These are phyloP conservation scores for Ommatoiulus sabulosus DNA, from an alignment of 2,888 invertebrate species.

Conservation along the genomic window DNA sequence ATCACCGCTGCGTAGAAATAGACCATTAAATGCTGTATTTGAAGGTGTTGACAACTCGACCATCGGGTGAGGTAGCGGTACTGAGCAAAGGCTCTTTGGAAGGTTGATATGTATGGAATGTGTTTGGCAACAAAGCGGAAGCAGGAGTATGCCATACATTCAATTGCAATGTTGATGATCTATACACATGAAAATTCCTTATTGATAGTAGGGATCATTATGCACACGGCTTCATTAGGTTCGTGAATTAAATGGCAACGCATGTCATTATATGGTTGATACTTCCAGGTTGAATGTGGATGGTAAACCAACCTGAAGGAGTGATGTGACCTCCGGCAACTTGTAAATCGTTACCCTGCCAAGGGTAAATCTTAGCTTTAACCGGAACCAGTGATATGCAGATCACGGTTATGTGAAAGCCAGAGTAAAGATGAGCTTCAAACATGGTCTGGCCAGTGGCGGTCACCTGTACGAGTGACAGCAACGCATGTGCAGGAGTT, in stretches of 20 bases:
- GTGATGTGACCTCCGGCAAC: neutral
- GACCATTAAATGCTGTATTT: too few species aligned
- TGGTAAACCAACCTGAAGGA: conserved; percentile 47
- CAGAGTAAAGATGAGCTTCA: neutral
- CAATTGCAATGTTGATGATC: neutral
- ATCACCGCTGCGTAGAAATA: neutral
- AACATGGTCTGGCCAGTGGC: neutral
- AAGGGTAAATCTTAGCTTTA: neutral
- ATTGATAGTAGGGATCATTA: conserved; percentile 12
- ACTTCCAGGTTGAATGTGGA: neutral
- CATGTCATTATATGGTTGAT: conserved; percentile 49
- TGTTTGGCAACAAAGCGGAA: neutral
- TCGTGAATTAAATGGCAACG: neutral
- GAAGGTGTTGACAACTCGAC: too few species aligned
- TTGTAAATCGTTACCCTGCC: neutral
- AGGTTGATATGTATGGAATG: too few species aligned
- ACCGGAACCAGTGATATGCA: neutral
- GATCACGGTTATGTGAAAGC: neutral
- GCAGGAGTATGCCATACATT: neutral
- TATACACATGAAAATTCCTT: neutral
- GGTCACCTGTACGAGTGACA: neutral
- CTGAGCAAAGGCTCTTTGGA: too few species aligned
- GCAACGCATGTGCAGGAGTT: neutral
- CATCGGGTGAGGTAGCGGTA: too few species aligned
- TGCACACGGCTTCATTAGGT: conserved; percentile 27